Evolutionary conservation across 2,888 invertebrate species (phyloP), one percentile per base, ranked within the genome.

Genomic region (Machimus atricapillus): DNA sequence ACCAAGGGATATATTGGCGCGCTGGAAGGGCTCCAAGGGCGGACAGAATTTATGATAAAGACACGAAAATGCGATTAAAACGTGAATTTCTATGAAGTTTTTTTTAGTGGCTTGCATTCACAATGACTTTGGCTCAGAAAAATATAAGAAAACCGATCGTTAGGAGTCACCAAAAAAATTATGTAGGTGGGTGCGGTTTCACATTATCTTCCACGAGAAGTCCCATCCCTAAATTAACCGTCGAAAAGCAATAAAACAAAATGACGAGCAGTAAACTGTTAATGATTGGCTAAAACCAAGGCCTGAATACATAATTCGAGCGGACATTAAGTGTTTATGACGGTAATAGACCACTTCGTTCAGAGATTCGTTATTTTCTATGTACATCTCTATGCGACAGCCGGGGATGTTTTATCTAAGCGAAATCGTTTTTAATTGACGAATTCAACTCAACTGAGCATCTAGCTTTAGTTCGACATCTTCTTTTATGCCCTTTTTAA

Each of bases 191-290:
- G 43, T 46, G 43, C 4, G 43, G 43, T 78, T n/a, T n/a, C 43
- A 16, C 23, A 52, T 46, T 79, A 52, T 79, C 8, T 43, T 12
- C 5, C 46, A 27, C 31, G 6, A 27, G 31, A 31, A 52, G 2
- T 23, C 31, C 14, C 23, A 66, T 31, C 79, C 37, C 31, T 23
- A 52, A 46, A 79, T 79, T 23, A 46, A 52, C 46, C 79, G 46
- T 31, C 14, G 52, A 52, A 27, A 52, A 23, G 52, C 31, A 79
- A 52, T 79, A 52, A 52, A 79, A 52, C 52, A 79, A 56, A 52
- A 79, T 79, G 31, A 23, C 79, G 79, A 52, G 79, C 79, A 79
- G n/a, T 79, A 79, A 79, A 79, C 27, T 79, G 27, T 52, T 79
- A 52, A 79, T 52, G 79, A 79, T 79, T 79, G 79, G 46, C 79